phyloP scores from a whole-genome alignment of 1,140 invertebrate species.

The Bradysia coprophila region DNA sequence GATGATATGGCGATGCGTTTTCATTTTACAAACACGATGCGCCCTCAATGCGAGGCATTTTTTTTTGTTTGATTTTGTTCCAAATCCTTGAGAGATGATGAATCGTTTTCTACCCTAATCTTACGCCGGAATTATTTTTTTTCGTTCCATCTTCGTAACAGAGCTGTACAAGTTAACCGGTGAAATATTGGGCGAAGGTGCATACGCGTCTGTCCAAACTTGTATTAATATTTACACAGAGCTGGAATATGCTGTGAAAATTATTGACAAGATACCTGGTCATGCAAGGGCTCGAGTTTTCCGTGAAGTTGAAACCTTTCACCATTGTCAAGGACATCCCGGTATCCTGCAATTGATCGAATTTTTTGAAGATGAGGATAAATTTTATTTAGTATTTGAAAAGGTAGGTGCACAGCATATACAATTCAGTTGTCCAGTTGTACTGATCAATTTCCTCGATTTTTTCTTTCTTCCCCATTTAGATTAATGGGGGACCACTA shows the following conservation, averaged over 20 bases:
- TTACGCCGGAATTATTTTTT: no score
- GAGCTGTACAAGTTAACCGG: slow-evolving; percentile 91
- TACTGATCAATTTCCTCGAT: no score
- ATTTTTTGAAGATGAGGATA: slow-evolving; percentile 93
- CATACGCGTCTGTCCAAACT: slow-evolving; percentile 89
- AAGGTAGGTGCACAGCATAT: no score
- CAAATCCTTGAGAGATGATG: no score
- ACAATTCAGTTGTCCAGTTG: not conserved
- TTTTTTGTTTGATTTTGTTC: slow-evolving; percentile 8
- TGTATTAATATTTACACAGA: slow-evolving; percentile 81
- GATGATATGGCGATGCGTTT: no score
- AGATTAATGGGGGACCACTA: slow-evolving; percentile 78
- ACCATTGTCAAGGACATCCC: slow-evolving; percentile 89
- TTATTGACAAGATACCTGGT: slow-evolving; percentile 87
- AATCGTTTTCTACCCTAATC: no score
- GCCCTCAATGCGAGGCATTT: no score
- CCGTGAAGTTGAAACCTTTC: slow-evolving; percentile 96
- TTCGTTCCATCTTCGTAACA: no score
- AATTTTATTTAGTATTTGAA: slow-evolving; percentile 95
- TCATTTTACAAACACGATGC: no score
- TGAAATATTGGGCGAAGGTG: slow-evolving; percentile 87
- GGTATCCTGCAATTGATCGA: slow-evolving; percentile 95
- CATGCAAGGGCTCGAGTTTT: slow-evolving; percentile 85
- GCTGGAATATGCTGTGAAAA: slow-evolving; percentile 92
- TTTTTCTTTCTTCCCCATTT: slow-evolving; percentile 8